Percentiles rank a stretch among this genome's conserved stretches.
Conservation (phyloP, 2,113 vertebrate species). For the Erinaceus europaeus region DNA sequence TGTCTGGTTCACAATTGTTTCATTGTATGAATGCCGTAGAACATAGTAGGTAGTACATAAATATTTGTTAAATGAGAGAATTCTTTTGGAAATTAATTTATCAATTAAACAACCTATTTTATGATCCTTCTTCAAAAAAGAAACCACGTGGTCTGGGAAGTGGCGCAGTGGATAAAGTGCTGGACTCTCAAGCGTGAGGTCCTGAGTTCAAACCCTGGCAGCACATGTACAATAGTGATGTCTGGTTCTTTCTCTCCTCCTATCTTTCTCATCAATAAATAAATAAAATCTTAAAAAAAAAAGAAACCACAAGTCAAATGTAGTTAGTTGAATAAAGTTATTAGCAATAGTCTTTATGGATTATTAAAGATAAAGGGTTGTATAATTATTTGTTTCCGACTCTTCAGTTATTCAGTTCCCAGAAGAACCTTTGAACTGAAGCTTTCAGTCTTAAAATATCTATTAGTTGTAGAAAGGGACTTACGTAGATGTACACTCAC, state of each 20-base stretch:
- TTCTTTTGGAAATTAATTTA: not conserved
- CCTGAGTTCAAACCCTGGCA: no score
- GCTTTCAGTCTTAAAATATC: not conserved
- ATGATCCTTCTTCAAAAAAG: not conserved
- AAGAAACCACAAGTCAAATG: not conserved
- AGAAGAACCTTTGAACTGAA: not conserved
- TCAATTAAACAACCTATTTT: not conserved
- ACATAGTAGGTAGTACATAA: not conserved
- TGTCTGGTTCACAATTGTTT: not conserved
- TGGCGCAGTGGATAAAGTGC: no score
- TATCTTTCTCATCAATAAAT: no score
- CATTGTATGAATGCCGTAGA: not conserved
- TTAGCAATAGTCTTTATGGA: not conserved
- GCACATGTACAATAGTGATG: no score
- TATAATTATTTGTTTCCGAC: not conserved
- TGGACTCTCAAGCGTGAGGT: no score
- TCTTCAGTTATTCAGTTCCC: not conserved
- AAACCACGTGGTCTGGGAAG: no score
- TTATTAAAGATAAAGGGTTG: conserved; percentile 38
- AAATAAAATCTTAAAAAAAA: no score
- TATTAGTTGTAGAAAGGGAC: not conserved
- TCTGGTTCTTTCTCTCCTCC: no score
- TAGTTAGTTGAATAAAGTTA: not conserved
- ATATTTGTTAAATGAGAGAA: conserved; percentile 16
- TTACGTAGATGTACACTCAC: not conserved